Base-by-base conservation (phyloP, 2,113 vertebrate species). In the Penelope pileata region DNA sequence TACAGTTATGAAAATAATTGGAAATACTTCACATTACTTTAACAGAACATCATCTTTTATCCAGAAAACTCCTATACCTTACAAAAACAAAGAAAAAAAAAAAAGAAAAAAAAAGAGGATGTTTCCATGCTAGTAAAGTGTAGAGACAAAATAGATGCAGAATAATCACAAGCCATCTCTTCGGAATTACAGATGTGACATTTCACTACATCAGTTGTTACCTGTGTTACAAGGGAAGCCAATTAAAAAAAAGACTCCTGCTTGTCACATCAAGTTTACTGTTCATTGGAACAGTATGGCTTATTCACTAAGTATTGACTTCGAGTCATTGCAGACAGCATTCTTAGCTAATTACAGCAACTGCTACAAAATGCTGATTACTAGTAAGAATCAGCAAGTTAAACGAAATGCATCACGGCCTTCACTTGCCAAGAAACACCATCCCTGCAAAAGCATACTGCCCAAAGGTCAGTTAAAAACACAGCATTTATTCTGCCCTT, bases 331-430 rank as follows among this genome's bases (percentile, higher is more conserved):
- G 45, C 5, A 64, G 95, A 67, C 75, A 62, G 75, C 93, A 83
- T 90, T 93, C 85, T 91, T 93, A 77, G 91, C 68, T 88, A 96
- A 95, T 84, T 83, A 78, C 42, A 75, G 32, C 68, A 83, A 64
- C 93, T 72, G 40, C 47, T 86, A 90, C 64, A 86, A 74, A 86
- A 86, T 75, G 70, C 63, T 88, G 78, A 95, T 94, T 90, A 62
- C 60, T 85, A 73, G 40, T 80, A 88, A 77, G 75, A 94, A 90
- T 38, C 58, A 73, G 45, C 27, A 75, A 74, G 56, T 91, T 77
- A 76, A 94, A 82, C 43, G 58, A 76, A 76, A 81, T 0, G 0
- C 36, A 47, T 42, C 51, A 86, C 90, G 50, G 75, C 30, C 63
- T 54, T 73, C 50, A 23, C 18, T 82, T 73, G 45, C 75, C 88